phyloP scores from a whole-genome alignment of 2,797 vertebrate genomes.

The Epinephelus malabaricus region DNA sequence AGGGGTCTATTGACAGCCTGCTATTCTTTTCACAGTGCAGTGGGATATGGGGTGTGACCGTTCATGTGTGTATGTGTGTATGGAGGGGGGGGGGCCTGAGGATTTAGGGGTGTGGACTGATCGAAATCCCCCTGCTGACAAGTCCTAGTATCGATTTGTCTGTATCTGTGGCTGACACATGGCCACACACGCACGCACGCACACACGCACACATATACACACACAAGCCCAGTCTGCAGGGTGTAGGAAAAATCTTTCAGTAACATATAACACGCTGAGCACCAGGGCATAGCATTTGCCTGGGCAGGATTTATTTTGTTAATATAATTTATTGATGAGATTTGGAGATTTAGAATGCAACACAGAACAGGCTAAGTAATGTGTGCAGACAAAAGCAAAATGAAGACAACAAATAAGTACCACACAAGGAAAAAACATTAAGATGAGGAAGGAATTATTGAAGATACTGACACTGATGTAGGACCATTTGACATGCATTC shows the following conservation, averaged over 20 bases:
- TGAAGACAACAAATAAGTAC: constrained; percentile 19
- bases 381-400: constrained; percentile 13
- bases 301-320: constrained; percentile 47
- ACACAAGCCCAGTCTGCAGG: constrained; percentile 39
- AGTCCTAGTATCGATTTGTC: constrained; percentile 73
- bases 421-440: not conserved
- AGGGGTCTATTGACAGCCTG: constrained; percentile 53
- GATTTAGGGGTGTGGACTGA: constrained; percentile 65
- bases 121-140: constrained; percentile 78
- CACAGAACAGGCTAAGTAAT: constrained; percentile 10
- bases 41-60: constrained; percentile 47
- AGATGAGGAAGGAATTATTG: constrained; percentile 3
- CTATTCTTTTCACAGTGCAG: constrained; percentile 64
- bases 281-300: constrained; percentile 25
- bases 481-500: not conserved
- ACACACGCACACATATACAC: constrained; percentile 14
- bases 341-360: constrained; percentile 35
- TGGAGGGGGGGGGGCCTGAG: not conserved
- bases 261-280: constrained; percentile 58
- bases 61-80: constrained; percentile 37
- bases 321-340: constrained; percentile 43
- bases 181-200: constrained; percentile 13
- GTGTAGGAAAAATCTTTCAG: constrained; percentile 61
- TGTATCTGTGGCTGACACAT: constrained; percentile 55
- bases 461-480: constrained; percentile 1